Percentiles rank a stretch among this genome's conserved stretches.
These are phyloP conservation scores for Saxidomus purpurata DNA, from an alignment of 1,140 invertebrate species.

Conservation along the genomic window DNA sequence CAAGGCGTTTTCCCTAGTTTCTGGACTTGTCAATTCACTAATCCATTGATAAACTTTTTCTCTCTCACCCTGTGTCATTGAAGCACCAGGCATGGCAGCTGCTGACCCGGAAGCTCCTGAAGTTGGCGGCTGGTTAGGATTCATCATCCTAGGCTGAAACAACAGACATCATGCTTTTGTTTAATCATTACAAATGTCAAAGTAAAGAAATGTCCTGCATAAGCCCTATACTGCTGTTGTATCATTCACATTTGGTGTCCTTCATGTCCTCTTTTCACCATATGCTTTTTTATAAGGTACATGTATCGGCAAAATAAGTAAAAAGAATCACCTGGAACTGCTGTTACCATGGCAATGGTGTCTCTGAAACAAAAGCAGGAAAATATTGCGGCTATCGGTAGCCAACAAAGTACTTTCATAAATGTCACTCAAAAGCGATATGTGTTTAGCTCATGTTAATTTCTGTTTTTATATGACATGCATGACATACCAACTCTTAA, in stretches of 20 bases:
- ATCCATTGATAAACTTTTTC: slow-evolving; percentile 98
- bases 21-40: slow-evolving; percentile 96
- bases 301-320: not conserved
- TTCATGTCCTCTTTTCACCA: no score
- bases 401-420: no score
- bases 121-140: slow-evolving; percentile 46
- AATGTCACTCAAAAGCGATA: no score
- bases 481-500: no score
- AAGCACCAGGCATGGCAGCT: slow-evolving; percentile 53
- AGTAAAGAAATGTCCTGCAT: not conserved
- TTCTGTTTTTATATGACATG: no score
- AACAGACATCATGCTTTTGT: not conserved
- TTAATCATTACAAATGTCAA: not conserved
- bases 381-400: no score
- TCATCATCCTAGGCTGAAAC: slow-evolving; percentile 60
- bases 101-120: slow-evolving; percentile 29
- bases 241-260: no score
- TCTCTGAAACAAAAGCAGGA: no score
- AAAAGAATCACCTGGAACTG: no score
- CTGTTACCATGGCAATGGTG: no score
- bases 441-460: no score
- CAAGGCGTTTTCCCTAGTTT: slow-evolving; percentile 98
- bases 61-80: slow-evolving; percentile 88
- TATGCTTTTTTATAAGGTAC: not conserved
- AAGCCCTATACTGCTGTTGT: not conserved